phyloP scores from a whole-genome alignment of 2,113 vertebrate species.

The Arvicanthis niloticus region DNA sequence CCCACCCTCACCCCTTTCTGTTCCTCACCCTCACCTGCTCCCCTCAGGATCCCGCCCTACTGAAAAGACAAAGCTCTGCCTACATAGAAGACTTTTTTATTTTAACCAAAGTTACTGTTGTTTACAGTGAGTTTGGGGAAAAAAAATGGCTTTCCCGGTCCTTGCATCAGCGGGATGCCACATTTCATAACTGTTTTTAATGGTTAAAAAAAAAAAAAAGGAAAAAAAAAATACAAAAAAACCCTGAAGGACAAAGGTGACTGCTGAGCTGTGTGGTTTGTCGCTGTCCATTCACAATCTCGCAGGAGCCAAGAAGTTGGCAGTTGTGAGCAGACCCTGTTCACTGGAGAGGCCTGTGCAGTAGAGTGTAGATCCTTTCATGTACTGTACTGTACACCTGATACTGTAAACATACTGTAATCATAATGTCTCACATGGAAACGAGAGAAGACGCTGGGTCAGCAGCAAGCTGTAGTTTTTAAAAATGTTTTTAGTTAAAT shows the following conservation, averaged over 20 bases:
- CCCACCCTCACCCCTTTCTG: conserved; percentile 79
- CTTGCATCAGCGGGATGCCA: conserved; percentile 89
- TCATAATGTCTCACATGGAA: conserved; percentile 96
- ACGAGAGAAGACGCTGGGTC: conserved; percentile 91
- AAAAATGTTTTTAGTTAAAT: conserved; percentile 99
- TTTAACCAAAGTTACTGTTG: conserved; percentile 99
- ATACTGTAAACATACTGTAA: conserved; percentile 98
- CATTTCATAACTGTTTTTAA: conserved; percentile 92
- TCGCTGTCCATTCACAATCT: conserved; percentile 95
- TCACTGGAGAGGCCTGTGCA: conserved; percentile 96
- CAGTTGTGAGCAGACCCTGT: conserved; percentile 94
- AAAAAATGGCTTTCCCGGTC: conserved; percentile 91
- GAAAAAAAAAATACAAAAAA: conserved; percentile 73
- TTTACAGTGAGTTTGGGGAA: conserved; percentile 99
- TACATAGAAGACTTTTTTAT: conserved; percentile 95
- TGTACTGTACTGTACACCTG: conserved; percentile 97
- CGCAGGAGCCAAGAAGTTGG: conserved; percentile 92
- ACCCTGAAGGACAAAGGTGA: conserved; percentile 90
- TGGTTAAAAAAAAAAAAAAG: conserved; percentile 85
- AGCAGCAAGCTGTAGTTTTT: conserved; percentile 98
- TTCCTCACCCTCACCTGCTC: conserved; percentile 86
- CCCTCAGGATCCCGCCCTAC: conserved; percentile 84
- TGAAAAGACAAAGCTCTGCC: conserved; percentile 94
- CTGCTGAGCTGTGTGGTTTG: conserved; percentile 95
- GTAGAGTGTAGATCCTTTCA: conserved; percentile 97